phyloP scores from a whole-genome alignment of 2,113 vertebrate genomes.

The Oryzias curvinotus region DNA sequence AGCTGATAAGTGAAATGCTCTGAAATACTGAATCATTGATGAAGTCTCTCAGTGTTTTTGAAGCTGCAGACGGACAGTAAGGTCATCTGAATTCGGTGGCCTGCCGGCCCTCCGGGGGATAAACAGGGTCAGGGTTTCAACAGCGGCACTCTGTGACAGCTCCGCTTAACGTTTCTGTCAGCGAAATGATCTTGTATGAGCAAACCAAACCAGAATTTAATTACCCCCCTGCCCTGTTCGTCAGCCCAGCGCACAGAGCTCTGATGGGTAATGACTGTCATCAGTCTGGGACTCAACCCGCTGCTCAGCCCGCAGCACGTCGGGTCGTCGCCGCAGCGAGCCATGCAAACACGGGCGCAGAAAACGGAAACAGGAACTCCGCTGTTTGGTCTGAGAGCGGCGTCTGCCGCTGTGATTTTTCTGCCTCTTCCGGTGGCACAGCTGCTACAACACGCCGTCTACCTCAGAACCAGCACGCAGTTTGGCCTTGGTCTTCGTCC shows the following conservation, averaged over 20 bases:
- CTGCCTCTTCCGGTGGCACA: too few species aligned
- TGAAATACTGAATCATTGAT: not conserved
- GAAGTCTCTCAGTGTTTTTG: too few species aligned
- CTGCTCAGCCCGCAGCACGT: constrained; percentile 24
- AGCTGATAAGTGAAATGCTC: not conserved
- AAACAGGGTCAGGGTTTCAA: constrained; percentile 11
- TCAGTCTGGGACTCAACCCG: constrained; percentile 2
- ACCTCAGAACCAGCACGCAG: too few species aligned
- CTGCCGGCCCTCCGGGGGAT: constrained; percentile 28
- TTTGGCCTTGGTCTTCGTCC: too few species aligned
- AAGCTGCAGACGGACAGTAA: constrained; percentile 5
- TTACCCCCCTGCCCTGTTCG: constrained; percentile 16
- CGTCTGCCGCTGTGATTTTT: too few species aligned
- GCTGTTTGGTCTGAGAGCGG: too few species aligned
- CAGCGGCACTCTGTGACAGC: constrained; percentile 13
- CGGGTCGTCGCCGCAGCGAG: not conserved
- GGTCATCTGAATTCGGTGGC: constrained; percentile 26
- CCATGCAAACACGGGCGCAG: not conserved
- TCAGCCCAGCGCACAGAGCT: not conserved
- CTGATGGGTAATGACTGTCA: constrained; percentile 42
- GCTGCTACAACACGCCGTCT: too few species aligned
- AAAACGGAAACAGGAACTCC: too few species aligned
- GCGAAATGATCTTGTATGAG: constrained; percentile 28
- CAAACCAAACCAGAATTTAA: constrained; percentile 44
- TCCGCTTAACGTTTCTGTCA: constrained; percentile 32